Conservation (phyloP, 2,797 vertebrate genomes). For the Garrulus glandarius region DNA sequence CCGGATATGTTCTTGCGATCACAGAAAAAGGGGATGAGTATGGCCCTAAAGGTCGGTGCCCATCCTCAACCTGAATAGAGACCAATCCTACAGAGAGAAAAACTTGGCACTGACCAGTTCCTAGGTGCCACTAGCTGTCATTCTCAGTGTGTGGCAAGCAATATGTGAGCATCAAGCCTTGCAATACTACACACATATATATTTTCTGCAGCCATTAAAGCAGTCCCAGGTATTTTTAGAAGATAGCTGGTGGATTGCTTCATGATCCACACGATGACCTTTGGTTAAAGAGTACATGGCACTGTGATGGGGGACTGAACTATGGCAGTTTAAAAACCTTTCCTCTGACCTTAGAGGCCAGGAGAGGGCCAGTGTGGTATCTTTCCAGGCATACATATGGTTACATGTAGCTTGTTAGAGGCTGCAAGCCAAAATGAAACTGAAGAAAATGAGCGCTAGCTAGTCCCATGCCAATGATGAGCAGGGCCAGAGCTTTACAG, state of each 20-base stretch:
- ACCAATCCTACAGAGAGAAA: neutral
- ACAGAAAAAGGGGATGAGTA: neutral
- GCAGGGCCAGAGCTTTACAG: neutral
- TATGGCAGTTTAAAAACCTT: neutral
- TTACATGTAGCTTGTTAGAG: neutral
- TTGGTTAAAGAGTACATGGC: neutral
- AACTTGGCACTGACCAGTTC: neutral
- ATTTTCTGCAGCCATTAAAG: neutral
- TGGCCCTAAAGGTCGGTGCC: neutral
- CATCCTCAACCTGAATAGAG: neutral
- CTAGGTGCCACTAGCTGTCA: neutral
- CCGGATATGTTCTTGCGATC: neutral
- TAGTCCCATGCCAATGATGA: neutral
- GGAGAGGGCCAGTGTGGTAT: neutral
- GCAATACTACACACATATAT: neutral
- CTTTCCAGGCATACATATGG: neutral
- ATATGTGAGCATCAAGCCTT: neutral
- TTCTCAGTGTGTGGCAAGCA: neutral
- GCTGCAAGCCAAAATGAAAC: constrained; percentile 6
- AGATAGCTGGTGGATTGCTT: neutral
- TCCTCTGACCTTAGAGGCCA: constrained; percentile 7
- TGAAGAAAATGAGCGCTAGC: neutral
- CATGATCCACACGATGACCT: neutral
- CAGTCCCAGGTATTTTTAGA: neutral
- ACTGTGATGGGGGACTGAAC: neutral